Base-by-base conservation (phyloP, 2,797 vertebrate genomes). In the Characodon lateralis region DNA sequence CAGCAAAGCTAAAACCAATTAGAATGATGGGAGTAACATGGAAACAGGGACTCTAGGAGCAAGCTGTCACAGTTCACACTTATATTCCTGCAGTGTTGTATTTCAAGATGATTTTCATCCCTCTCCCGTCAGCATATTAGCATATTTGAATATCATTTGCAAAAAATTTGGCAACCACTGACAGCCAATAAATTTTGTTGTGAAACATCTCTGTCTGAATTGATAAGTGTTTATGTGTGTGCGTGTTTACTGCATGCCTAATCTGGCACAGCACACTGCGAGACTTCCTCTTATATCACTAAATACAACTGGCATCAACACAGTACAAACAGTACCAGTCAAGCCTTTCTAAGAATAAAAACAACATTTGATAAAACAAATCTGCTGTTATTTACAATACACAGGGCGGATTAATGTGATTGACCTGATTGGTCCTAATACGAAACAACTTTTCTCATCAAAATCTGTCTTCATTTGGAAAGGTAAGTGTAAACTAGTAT, bases 201-300 rank as follows among this genome's bases (percentile, higher is more conserved):
- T 72, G 78, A 87, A 88, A 88, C 83, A 89, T 89, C 86, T 70
- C 71, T 26, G 69, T 82, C 79, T 87, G 76, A 87, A 88, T 87
- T 77, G 79, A 88, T 82, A 66, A 66, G 61, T 2, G 18, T 39
- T 18, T 20, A 7, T 9, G 59, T 0, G 16, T 55, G 53, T 20
- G 28, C 20, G 78, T 80, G 71, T 82, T 89, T 83, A 74, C 65
- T 81, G 31, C 50, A 46, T 46, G 72, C 72, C 14, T 46, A 79
- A 78, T 50, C 83, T 85, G 86, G 83, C 81, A 82, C 77, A 65
- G 22, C 2, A n/a, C 77, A 22, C 68, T 78, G 72, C 26, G 85
- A 85, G 89, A 83, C 83, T 72, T 68, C 74, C 69, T 89, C 87
- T 90, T 88, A 85, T 81, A 89, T 87, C 85, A 89, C 71, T 83